Conservation (phyloP, 2,113 vertebrate genomes). For the Carassius auratus region DNA sequence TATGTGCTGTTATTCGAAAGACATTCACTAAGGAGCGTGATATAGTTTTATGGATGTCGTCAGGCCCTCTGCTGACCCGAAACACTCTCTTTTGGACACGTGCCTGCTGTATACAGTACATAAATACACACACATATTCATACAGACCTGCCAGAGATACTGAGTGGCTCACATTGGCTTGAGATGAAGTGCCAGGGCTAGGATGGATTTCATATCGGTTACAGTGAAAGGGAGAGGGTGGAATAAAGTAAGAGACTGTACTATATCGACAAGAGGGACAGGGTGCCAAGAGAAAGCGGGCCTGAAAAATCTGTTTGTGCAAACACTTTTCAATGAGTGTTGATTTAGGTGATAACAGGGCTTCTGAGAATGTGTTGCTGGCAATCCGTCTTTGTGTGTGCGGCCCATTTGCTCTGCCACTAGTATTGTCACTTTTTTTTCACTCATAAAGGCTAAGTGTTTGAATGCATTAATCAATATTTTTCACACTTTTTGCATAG, state of each 20-base stretch:
- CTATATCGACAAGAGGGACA: conserved; percentile 18
- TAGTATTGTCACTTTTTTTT: conserved; percentile 9
- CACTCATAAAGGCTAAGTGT: not conserved
- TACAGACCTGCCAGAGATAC: conserved; percentile 25
- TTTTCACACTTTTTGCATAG: not conserved
- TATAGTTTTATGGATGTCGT: conserved; percentile 9
- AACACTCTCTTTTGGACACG: not conserved
- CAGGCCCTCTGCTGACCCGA: not conserved
- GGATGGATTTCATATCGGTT: conserved; percentile 24
- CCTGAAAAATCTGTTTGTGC: conserved; percentile 45
- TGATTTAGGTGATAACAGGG: conserved; percentile 41
- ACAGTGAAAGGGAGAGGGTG: not conserved
- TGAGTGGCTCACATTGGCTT: conserved; percentile 10
- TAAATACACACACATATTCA: not conserved
- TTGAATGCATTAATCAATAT: not conserved
- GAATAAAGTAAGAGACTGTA: conserved; percentile 25
- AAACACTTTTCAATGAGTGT: conserved; percentile 46
- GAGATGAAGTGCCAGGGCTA: conserved; percentile 11
- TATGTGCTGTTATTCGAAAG: conserved; percentile 4
- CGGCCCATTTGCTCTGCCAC: not conserved
- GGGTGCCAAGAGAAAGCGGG: conserved; percentile 28
- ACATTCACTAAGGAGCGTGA: not conserved
- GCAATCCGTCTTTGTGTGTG: conserved; percentile 21
- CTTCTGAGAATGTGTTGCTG: conserved; percentile 33
- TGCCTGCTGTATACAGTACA: conserved; percentile 2